Evolutionary conservation across 2,888 invertebrate species (phyloP).

Genomic region (Pimpla rufipes): DNA sequence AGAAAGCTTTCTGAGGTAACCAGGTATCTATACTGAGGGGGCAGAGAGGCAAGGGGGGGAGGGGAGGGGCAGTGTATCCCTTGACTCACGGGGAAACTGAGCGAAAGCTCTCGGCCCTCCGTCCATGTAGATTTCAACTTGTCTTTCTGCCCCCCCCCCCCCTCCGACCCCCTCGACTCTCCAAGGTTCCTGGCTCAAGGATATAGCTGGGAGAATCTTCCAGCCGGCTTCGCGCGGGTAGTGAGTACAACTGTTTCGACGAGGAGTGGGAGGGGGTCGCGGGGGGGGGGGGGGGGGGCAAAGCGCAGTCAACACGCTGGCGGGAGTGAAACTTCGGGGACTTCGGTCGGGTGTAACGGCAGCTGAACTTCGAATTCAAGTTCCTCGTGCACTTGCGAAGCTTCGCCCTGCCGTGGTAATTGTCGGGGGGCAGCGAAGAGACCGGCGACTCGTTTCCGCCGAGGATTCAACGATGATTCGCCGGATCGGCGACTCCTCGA

Average conservation of each 20-base stretch:
- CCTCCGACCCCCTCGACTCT: neutral
- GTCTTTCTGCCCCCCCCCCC: neutral
- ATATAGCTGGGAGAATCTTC: conserved; percentile 12
- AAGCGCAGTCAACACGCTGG: conserved; percentile 38
- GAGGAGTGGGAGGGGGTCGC: neutral
- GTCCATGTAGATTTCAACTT: conserved; percentile 63
- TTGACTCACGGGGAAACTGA: conserved; percentile 40
- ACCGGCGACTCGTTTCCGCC: no score
- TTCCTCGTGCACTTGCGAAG: neutral
- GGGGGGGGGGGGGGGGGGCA: neutral
- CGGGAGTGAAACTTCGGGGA: conserved; percentile 30
- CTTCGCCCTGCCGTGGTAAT: conserved; percentile 20
- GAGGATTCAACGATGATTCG: no score
- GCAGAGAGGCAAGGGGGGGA: no score
- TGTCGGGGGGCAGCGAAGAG: no score
- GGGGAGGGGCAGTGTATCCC: no score
- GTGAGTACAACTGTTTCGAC: neutral
- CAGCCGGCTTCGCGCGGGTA: conserved; percentile 13
- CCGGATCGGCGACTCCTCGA: no score
- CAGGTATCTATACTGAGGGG: neutral
- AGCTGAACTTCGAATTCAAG: conserved; percentile 59
- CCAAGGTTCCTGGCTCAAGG: neutral
- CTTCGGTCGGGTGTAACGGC: conserved; percentile 26
- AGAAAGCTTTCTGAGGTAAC: neutral
- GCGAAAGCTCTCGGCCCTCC: conserved; percentile 55